Base-by-base conservation (phyloP, 35 echinoderm and acorn worm species). In the Strongylocentrotus purpuratus region DNA sequence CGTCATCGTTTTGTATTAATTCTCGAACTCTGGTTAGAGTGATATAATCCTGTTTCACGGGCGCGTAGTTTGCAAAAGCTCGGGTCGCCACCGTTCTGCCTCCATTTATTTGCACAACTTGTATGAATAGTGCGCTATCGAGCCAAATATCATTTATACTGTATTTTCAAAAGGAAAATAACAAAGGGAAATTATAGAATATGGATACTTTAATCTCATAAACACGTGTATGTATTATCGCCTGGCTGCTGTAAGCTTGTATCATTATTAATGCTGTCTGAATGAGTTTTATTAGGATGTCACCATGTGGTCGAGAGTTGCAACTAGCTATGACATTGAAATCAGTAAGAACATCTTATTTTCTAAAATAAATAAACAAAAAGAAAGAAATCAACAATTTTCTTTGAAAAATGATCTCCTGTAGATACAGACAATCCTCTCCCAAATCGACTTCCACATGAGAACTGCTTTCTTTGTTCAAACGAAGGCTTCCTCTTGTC, bases 11-110 rank as follows among this genome's bases (percentile, higher is more conserved):
- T 78, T 78, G 25, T n/a, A n/a, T 28, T 28, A 28, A 78, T 78
- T 89, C 22, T 89, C 45, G 87, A 33, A 46, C 87, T 46, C 87
- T 45, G 15, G 18, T 45, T 89, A 45, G 18, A 89, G 31, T 18
- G 33, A 45, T 89, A 15, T 89, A 89, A 89, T 89, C 87, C 87
- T 89, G 32, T 89, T 89, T 89, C 45, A 89, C 9, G 87, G 87
- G 87, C 31, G 20, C 87, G 32, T 31, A 46, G 20, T 35, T 33
- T 46, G 9, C 87, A 33, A 89, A n/a, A 46, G 87, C 33, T 3
- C 5, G 33, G 5, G 87, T 89, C 87, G 87, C 33, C 87, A 41
- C 33, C n/a, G n/a, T 22, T 89, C 87, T 89, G 32, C 45, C 33
- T 46, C 25, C 6, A 18, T 87, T 2, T 89, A 31, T 89, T 45